Evolutionary conservation across 1,140 invertebrate genomes (phyloP), one percentile per base, ranked within the genome.

Genomic region (Caenorhabditis tropicalis): DNA sequence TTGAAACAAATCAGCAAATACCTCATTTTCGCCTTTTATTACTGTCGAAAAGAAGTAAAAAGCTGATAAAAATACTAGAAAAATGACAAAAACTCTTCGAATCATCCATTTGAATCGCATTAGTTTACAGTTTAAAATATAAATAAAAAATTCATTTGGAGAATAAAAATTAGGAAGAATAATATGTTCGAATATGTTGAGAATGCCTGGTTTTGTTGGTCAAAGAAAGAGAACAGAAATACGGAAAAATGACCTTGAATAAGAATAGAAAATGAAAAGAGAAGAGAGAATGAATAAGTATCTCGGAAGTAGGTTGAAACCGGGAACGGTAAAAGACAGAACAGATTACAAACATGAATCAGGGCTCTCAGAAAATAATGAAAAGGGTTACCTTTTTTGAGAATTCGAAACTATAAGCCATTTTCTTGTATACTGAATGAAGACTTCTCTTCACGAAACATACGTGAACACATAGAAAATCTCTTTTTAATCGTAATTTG

Each of bases 81-180:
- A 74, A 43, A 74, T 43, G 0, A 43, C 65, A 19, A n/a, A 74
- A 74, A 74, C 43, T 43, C 65, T 74, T 24, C 65, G 65, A 43
- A 74, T 24, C 15, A 36, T 36, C 65, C 65, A 74, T 46, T 43
- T 74, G 36, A 74, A 43, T 74, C 65, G 33, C 65, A 74, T 74
- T 43, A 12, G 24, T 27, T 60, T 21, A 74, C 9, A 43, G 19
- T 43, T 46, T 36, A 36, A 9, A 19, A n/a, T n/a, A 12, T 7
- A 43, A 24, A 74, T 12, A 24, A 12, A n/a, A n/a, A n/a, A n/a
- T 56, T 56, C 53, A 56, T 56, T 56, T 56, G 9, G 51, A n/a
- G 19, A 65, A 74, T 27, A 12, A n/a, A 36, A 43, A 43, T 16
- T 74, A 9, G 33, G 43, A n/a, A 31, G 12, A 39, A 74, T 43